phyloP scores from a whole-genome alignment of 2,797 vertebrate species.

The Iguana delicatissima region DNA sequence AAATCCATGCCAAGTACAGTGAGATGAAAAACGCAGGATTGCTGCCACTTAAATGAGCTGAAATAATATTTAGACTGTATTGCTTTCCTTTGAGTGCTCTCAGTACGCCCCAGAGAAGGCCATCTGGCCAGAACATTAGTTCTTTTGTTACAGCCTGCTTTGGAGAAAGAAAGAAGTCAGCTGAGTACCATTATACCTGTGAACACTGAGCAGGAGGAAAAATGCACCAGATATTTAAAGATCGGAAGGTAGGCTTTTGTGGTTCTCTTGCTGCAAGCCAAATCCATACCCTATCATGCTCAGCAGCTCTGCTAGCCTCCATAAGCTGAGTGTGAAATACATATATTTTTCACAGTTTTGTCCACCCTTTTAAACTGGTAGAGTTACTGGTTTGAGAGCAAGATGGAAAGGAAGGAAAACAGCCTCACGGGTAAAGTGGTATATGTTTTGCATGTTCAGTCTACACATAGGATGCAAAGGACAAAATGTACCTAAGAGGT shows the following conservation, averaged over 20 bases:
- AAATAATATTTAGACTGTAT: slow-evolving; percentile 78
- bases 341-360: slow-evolving; percentile 18
- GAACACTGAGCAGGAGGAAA: slow-evolving; percentile 47
- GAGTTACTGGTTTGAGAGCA: not conserved
- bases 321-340: fast-evolving
- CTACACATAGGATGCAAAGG: not conserved
- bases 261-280: slow-evolving; percentile 23
- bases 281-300: slow-evolving; percentile 42
- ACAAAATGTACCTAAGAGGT: not conserved
- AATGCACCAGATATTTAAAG: slow-evolving; percentile 60
- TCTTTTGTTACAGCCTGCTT: slow-evolving; percentile 70
- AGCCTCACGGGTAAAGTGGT: not conserved
- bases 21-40: slow-evolving; percentile 68
- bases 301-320: not conserved
- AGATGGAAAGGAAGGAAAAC: not conserved
- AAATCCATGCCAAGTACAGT: slow-evolving; percentile 63
- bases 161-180: slow-evolving; percentile 56
- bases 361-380: not conserved
- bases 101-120: slow-evolving; percentile 77
- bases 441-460: not conserved
- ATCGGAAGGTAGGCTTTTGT: slow-evolving; percentile 29
- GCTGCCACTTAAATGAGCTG: slow-evolving; percentile 76
- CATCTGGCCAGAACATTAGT: slow-evolving; percentile 76
- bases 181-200: not conserved
- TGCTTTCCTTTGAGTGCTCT: slow-evolving; percentile 74